Percentiles rank a stretch among this genome's conserved stretches.
These are phyloP conservation scores for Sphinx pinastri DNA, from an alignment of 2,888 invertebrate genomes.

Conservation along the genomic window DNA sequence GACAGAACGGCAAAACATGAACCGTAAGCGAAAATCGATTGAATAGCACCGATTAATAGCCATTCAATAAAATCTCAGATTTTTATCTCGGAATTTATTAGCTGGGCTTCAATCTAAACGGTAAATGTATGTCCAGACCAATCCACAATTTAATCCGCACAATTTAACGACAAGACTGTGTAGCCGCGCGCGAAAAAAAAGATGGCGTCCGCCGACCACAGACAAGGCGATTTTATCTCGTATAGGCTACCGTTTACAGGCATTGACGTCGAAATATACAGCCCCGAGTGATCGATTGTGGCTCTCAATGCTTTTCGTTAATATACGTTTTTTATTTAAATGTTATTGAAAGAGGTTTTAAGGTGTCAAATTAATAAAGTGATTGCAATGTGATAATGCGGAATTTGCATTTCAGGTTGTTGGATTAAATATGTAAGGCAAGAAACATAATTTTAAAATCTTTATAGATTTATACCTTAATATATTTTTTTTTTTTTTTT, in stretches of 20 bases:
- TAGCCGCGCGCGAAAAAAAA: slow-evolving; percentile 41
- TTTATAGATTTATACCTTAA: too few relatives aligned
- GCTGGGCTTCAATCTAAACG: slow-evolving; percentile 32
- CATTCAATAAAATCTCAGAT: slow-evolving; percentile 50
- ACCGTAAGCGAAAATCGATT: slow-evolving; percentile 37
- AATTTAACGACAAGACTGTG: slow-evolving; percentile 41
- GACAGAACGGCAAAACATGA: slow-evolving; percentile 19
- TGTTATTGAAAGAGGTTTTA: slow-evolving; percentile 2
- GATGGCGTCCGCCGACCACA: slow-evolving; percentile 50
- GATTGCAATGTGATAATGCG: neutral
- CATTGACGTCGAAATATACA: slow-evolving; percentile 39
- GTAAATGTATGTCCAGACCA: slow-evolving; percentile 32
- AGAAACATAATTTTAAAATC: too few relatives aligned
- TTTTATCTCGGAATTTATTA: slow-evolving; percentile 48
- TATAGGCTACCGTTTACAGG: slow-evolving; percentile 62
- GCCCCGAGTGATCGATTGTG: slow-evolving; percentile 42
- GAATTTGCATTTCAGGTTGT: too few relatives aligned
- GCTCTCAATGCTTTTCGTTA: slow-evolving; percentile 30
- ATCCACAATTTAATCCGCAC: slow-evolving; percentile 47
- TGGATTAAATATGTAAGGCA: too few relatives aligned
- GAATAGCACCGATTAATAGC: slow-evolving; percentile 41
- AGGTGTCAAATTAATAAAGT: neutral
- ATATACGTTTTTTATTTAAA: slow-evolving; percentile 25
- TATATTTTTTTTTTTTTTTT: too few relatives aligned
- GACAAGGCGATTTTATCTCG: slow-evolving; percentile 58